Evolutionary conservation across 1,140 invertebrate species (phyloP).

Genomic region (Brachionus asplanchnoidis): DNA sequence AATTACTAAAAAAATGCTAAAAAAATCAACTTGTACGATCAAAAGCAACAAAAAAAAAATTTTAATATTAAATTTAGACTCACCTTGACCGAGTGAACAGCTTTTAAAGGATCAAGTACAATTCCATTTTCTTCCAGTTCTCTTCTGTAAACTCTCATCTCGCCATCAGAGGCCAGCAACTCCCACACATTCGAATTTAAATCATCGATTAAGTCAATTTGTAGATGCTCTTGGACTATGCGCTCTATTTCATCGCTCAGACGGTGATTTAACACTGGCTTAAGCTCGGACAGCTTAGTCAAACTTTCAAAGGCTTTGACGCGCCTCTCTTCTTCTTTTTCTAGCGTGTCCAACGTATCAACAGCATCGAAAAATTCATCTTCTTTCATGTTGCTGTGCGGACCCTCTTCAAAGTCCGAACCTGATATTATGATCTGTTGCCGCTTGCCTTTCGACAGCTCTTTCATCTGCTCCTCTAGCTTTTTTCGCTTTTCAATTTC

Average conservation of each 20-base stretch:
- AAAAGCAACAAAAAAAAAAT: no score
- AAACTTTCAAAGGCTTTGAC: slow-evolving; percentile 48
- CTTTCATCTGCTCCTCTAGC: slow-evolving; percentile 72
- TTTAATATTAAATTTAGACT: background rate
- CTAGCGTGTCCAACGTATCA: slow-evolving; percentile 86
- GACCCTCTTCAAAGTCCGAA: slow-evolving; percentile 82
- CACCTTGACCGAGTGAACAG: slow-evolving; percentile 81
- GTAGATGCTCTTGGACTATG: slow-evolving; percentile 50
- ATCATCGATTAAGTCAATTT: slow-evolving; percentile 72
- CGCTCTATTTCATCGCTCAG: slow-evolving; percentile 41
- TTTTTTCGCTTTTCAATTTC: slow-evolving; percentile 72
- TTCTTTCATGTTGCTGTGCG: slow-evolving; percentile 87
- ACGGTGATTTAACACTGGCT: slow-evolving; percentile 32
- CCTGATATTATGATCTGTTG: slow-evolving; percentile 68
- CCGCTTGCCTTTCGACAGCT: slow-evolving; percentile 58
- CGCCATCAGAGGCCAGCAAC: slow-evolving; percentile 94
- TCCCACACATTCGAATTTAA: slow-evolving; percentile 82
- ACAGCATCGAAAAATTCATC: slow-evolving; percentile 99
- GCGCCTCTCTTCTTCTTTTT: slow-evolving; percentile 70
- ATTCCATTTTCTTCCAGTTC: slow-evolving; percentile 80
- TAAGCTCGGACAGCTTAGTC: slow-evolving; percentile 47
- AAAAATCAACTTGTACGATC: no score
- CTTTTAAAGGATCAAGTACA: slow-evolving; percentile 94
- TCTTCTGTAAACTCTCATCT: slow-evolving; percentile 95
- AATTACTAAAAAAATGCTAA: no score